phyloP scores from a whole-genome alignment of 2,797 vertebrate species.

The Natrix natrix region DNA sequence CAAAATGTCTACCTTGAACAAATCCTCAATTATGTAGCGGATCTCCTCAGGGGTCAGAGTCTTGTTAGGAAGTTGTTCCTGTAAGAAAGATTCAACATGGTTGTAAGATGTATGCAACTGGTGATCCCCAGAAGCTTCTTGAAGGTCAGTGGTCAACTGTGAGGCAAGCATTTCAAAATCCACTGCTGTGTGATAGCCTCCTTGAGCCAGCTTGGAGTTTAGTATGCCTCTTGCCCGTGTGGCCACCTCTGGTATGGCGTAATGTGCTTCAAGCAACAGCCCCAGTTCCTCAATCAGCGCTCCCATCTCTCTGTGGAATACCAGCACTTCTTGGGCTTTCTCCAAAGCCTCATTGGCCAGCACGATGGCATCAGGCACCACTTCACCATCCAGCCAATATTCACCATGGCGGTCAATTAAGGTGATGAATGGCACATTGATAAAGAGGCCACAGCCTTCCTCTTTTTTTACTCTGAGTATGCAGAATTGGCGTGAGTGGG shows the following conservation, averaged over 20 bases:
- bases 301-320: slow-evolving; percentile 79
- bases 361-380: slow-evolving; percentile 87
- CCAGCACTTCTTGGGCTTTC: slow-evolving; percentile 76
- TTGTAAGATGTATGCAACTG: slow-evolving; percentile 83
- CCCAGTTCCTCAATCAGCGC: slow-evolving; percentile 73
- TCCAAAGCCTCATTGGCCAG: slow-evolving; percentile 84
- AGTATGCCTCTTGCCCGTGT: slow-evolving; percentile 68
- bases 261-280: slow-evolving; percentile 79
- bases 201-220: slow-evolving; percentile 72
- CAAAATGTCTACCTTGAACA: slow-evolving; percentile 85
- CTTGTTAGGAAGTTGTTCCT: slow-evolving; percentile 67
- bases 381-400: slow-evolving; percentile 85
- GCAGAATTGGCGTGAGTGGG: slow-evolving; percentile 76
- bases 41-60: slow-evolving; percentile 80
- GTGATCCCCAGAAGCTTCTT: slow-evolving; percentile 86
- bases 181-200: slow-evolving; percentile 81
- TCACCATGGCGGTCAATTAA: slow-evolving; percentile 86
- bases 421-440: slow-evolving; percentile 83
- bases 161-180: slow-evolving; percentile 87
- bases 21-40: slow-evolving; percentile 78
- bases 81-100: slow-evolving; percentile 70
- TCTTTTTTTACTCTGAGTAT: slow-evolving; percentile 64
- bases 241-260: slow-evolving; percentile 80
- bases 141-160: slow-evolving; percentile 84
- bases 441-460: slow-evolving; percentile 59